Evolutionary conservation across 2,797 vertebrate species (phyloP).

Genomic region (Hippopotamyrus pictus): DNA sequence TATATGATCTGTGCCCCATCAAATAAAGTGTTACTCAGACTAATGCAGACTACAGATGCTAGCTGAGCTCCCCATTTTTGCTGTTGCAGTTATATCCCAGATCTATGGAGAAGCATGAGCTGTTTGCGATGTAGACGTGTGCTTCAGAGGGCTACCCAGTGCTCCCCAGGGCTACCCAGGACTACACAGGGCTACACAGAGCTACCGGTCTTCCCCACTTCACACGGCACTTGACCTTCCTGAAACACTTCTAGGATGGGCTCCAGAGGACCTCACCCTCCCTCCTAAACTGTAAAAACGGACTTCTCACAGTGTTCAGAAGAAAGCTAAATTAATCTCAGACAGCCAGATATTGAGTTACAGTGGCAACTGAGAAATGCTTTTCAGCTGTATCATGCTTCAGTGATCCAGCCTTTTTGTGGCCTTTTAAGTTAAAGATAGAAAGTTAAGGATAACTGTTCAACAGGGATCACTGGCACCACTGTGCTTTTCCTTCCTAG

Average conservation of each 20-base stretch:
- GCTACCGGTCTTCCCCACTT: not conserved
- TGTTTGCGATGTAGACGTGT: not conserved
- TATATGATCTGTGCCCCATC: not conserved
- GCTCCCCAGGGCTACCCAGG: too few species aligned
- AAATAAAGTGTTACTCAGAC: not conserved
- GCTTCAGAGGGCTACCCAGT: not conserved
- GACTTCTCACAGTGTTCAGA: not conserved
- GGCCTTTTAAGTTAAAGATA: not conserved
- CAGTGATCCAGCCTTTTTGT: not conserved
- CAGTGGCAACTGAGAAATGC: not conserved
- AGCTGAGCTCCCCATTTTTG: not conserved
- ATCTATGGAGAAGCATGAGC: not conserved
- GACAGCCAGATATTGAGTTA: not conserved
- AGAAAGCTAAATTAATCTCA: slow-evolving; percentile 12
- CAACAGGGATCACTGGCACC: not conserved
- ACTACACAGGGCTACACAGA: not conserved
- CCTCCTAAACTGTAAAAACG: not conserved
- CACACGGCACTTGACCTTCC: not conserved
- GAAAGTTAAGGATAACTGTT: not conserved
- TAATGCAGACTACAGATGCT: not conserved
- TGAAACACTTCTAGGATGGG: not conserved
- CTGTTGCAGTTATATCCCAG: not conserved
- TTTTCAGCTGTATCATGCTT: not conserved
- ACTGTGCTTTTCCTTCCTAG: not conserved
- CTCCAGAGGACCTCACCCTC: not conserved